phyloP scores from a whole-genome alignment of 1,140 invertebrate species.

The Notospermus geniculatus region DNA sequence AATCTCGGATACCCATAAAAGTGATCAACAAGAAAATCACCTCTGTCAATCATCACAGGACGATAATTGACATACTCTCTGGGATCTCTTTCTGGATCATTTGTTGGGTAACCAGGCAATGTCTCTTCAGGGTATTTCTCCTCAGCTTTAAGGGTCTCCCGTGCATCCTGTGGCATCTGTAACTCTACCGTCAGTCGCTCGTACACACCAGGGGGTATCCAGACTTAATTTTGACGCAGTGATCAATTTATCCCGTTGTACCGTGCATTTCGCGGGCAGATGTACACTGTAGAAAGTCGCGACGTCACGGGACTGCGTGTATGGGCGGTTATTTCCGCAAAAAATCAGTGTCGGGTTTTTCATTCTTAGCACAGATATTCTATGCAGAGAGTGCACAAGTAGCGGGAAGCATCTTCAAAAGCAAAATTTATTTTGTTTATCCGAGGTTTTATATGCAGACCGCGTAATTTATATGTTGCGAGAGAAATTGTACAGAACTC shows the following conservation, averaged over 20 bases:
- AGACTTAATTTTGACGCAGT: constrained; percentile 35
- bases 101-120: constrained; percentile 36
- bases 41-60: constrained; percentile 18
- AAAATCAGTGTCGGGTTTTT: no score
- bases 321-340: no score
- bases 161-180: constrained; percentile 39
- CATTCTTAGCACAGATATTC: no score
- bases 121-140: constrained; percentile 39
- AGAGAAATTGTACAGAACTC: no score
- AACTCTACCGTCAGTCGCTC: constrained; percentile 39
- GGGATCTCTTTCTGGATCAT: constrained; percentile 26
- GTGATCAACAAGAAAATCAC: constrained; percentile 16
- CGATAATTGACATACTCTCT: constrained; percentile 19
- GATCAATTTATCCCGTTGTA: constrained; percentile 31
- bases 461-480: no score
- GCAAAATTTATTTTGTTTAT: no score
- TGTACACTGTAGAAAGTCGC: constrained; percentile 44
- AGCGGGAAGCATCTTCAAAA: no score
- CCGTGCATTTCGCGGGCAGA: no score
- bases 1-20: constrained; percentile 17
- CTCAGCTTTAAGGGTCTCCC: constrained; percentile 30
- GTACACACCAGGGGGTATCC: constrained; percentile 40
- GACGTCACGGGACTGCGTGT: no score
- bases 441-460: no score
- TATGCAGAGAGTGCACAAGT: no score